Evolutionary conservation across 1,140 invertebrate species (phyloP).

Genomic region (Phenacoccus solenopsis): DNA sequence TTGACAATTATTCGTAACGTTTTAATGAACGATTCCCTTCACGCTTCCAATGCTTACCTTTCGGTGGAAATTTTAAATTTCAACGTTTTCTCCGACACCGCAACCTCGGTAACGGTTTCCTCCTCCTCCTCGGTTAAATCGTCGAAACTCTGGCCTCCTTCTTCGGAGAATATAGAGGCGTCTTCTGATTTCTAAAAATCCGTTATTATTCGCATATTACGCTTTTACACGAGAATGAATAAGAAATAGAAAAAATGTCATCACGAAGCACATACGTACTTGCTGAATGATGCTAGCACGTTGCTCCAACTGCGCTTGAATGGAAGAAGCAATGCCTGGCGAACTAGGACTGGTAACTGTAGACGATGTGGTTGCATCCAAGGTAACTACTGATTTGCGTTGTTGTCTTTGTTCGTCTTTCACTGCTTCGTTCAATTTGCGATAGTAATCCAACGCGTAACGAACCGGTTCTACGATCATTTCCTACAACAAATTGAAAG

Average conservation of each 20-base stretch:
- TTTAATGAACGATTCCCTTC: too few species aligned
- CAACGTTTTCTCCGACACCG: conserved; percentile 58
- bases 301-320: not conserved
- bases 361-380: conserved; percentile 28
- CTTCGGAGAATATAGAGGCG: conserved; percentile 25
- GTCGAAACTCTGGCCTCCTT: conserved; percentile 44
- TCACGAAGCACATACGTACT: conserved; percentile 29
- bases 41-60: too few species aligned
- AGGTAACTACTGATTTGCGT: conserved; percentile 43
- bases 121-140: conserved; percentile 47
- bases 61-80: conserved; percentile 63
- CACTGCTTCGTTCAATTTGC: conserved; percentile 48
- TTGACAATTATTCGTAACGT: too few species aligned
- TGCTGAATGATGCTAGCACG: conserved; percentile 30
- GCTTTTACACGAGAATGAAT: too few species aligned
- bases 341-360: conserved; percentile 23
- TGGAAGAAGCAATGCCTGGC: conserved; percentile 19
- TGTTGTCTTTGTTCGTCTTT: conserved; percentile 44
- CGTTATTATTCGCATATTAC: too few species aligned
- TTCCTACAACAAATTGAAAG: too few species aligned
- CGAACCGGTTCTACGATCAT: conserved; percentile 47
- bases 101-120: conserved; percentile 59
- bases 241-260: too few species aligned
- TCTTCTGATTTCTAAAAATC: conserved; percentile 23
- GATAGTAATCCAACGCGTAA: conserved; percentile 44